Evolutionary conservation across 1,140 invertebrate genomes (phyloP), one percentile per base, ranked within the genome.

Genomic region (Tetramorium alpestre): DNA sequence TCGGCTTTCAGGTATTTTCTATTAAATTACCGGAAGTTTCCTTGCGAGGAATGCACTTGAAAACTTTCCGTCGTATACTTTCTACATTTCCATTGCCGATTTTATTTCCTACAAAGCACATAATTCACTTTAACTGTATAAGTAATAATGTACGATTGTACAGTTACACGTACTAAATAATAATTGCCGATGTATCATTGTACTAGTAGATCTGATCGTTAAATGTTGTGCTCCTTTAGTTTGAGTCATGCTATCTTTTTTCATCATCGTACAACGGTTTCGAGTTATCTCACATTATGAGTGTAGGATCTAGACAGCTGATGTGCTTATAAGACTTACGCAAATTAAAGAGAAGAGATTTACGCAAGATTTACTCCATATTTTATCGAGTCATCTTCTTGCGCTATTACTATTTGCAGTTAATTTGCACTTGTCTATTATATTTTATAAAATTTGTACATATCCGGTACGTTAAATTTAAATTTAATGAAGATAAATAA

Each of bases 1-100:
- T 86, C 44, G 62, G 44, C 16, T 85, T 73, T 85, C 49, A 44
- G 62, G 38, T 60, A 70, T 54, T 67, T 69, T 86, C 64, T 86
- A 65, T 60, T 60, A 81, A 86, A 69, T 78, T 65, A 8, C 49
- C 64, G 64, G 64, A 86, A 70, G 41, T 65, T 13, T 67, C 18
- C 8, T 47, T 38, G 54, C 13, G 41, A 73, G 38, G 10, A 33
- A 62, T 18, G 10, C 7, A 7, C 38, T 70, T 16, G 16, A 11
- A 44, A 33, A 75, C 41, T 75, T 73, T 58, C 18, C 11, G 38
- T 5, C 10, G 4, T 84, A 22, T 49, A 49, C 11, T 33, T 73
- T 47, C 44, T 41, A 25, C 13, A 72, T 58, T 72, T 72, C 65
- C 11, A 47, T 69, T 2, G 2, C 10, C 25, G 25, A 47, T 49